phyloP scores from a whole-genome alignment of 2,797 vertebrate genomes.

The Oreochromis mossambicus region DNA sequence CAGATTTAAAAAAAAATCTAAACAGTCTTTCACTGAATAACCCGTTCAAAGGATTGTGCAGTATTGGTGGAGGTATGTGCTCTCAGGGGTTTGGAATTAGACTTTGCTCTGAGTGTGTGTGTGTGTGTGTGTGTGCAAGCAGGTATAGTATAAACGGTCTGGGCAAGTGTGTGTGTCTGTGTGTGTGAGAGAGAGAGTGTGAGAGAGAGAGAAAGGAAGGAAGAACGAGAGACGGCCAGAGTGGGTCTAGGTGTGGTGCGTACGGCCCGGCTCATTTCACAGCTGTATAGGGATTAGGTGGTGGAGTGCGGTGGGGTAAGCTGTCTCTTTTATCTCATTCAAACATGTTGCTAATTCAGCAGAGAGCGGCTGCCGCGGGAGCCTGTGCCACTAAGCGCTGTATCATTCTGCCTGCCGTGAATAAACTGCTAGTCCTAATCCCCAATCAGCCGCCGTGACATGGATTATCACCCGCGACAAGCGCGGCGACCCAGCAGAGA shows the following conservation, averaged over 20 bases:
- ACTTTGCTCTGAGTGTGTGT: not conserved
- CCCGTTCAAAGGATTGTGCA: conserved; percentile 12
- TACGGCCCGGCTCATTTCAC: conserved; percentile 85
- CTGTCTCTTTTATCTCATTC: conserved; percentile 91
- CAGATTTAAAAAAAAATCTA: not conserved
- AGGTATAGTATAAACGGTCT: conserved; percentile 21
- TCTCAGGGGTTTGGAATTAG: conserved; percentile 23
- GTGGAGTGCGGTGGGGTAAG: conserved; percentile 81
- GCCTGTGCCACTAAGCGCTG: conserved; percentile 81
- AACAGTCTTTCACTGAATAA: not conserved
- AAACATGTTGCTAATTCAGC: conserved; percentile 95
- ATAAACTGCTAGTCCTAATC: conserved; percentile 88
- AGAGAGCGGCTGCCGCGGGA: conserved; percentile 80
- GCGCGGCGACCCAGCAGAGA: conserved; percentile 57
- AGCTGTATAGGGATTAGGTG: conserved; percentile 88
- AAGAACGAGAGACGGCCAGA: conserved; percentile 7
- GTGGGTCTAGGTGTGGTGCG: conserved; percentile 50
- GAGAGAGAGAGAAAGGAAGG: not conserved
- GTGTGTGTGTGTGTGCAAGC: conserved; percentile 1
- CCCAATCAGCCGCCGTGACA: conserved; percentile 82
- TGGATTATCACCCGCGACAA: conserved; percentile 76
- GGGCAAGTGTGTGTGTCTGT: not conserved
- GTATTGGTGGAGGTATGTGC: conserved; percentile 16
- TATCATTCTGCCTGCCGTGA: conserved; percentile 87
- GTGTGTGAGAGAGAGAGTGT: not conserved